Evolutionary conservation across 2,888 invertebrate genomes (phyloP).

Genomic region (Protodeltote pygarga): DNA sequence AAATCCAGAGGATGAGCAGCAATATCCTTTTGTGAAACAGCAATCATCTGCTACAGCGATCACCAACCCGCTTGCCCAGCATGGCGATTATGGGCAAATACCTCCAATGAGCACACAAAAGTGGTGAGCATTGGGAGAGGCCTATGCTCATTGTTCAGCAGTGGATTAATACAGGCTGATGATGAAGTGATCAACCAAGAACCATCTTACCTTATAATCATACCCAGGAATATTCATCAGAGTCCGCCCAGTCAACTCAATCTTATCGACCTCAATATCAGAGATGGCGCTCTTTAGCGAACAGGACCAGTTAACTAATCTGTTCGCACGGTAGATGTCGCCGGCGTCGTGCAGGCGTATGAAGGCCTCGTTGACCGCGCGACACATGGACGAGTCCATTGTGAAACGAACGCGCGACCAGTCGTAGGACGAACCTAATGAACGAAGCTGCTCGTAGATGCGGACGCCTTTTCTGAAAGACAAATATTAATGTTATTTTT

Average conservation of each 20-base stretch:
- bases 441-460: constrained; percentile 94
- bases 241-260: constrained; percentile 95
- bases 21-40: too few relatives aligned
- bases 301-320: constrained; percentile 99
- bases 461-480: constrained; percentile 91
- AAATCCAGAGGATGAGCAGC: too few relatives aligned
- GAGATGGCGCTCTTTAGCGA: constrained; percentile 98
- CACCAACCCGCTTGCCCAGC: too few relatives aligned
- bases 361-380: constrained; percentile 98
- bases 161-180: too few relatives aligned
- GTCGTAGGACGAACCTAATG: constrained; percentile 96
- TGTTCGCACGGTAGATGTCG: constrained; percentile 96
- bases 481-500: too few relatives aligned
- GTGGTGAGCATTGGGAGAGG: too few relatives aligned
- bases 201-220: constrained; percentile 89
- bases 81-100: too few relatives aligned
- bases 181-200: too few relatives aligned
- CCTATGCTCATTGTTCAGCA: too few relatives aligned
- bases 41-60: too few relatives aligned
- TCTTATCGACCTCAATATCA: constrained; percentile 99
- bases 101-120: too few relatives aligned
- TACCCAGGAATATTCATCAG: constrained; percentile 96
- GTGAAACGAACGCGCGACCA: constrained; percentile 98
- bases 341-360: constrained; percentile 95
- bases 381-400: constrained; percentile 96